phyloP scores from a whole-genome alignment of 2,888 invertebrate species.

The Sarcophaga carnaria region DNA sequence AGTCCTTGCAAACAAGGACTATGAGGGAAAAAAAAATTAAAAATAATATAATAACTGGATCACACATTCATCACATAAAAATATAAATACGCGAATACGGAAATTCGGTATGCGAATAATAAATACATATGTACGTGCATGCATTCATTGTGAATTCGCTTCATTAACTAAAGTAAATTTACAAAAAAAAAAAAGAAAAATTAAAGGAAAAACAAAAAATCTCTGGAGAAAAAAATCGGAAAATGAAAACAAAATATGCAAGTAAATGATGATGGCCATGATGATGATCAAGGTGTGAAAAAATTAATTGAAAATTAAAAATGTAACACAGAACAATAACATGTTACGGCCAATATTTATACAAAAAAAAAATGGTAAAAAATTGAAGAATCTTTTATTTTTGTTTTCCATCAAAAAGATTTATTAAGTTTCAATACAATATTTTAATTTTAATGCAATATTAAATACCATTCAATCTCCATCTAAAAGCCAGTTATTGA shows the following conservation, averaged over 20 bases:
- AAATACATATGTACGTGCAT: background rate
- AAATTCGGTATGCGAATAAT: constrained; percentile 32
- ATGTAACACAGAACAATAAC: constrained; percentile 12
- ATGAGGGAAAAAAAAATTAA: constrained; percentile 1
- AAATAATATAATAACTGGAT: background rate
- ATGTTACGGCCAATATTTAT: background rate
- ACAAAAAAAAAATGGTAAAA: too few relatives aligned
- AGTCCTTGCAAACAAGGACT: constrained; percentile 13
- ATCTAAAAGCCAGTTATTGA: background rate
- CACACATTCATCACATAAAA: constrained; percentile 26
- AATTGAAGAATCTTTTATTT: background rate
- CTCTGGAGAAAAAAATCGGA: background rate
- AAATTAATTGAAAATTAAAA: constrained; percentile 56
- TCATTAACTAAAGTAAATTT: constrained; percentile 68
- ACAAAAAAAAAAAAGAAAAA: constrained; percentile 13
- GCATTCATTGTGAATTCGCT: constrained; percentile 65
- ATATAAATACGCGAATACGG: constrained; percentile 37
- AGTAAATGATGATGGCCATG: background rate
- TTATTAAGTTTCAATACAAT: too few relatives aligned
- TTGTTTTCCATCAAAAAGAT: too few relatives aligned
- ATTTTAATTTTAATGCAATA: too few relatives aligned
- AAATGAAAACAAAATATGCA: background rate
- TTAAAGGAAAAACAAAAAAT: too few relatives aligned
- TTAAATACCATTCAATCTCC: too few relatives aligned
- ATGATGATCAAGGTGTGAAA: constrained; percentile 49